phyloP scores from a whole-genome alignment of 1,140 invertebrate genomes.

The Physella acuta region DNA sequence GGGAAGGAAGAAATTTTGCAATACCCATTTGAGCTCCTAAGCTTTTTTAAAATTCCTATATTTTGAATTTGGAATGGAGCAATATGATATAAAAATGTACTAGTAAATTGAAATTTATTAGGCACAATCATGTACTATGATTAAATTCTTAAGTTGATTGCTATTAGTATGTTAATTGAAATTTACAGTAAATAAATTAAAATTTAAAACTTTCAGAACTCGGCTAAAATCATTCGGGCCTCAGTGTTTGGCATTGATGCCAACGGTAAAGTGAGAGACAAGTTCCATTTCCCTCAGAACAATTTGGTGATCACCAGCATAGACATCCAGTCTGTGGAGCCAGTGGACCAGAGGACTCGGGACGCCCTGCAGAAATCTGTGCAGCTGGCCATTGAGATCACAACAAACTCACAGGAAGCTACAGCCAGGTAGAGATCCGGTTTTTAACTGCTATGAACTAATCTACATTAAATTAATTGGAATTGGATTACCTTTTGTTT shows the following conservation, averaged over 20 bases:
- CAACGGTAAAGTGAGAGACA: slow-evolving; percentile 57
- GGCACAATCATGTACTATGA: too few relatives aligned
- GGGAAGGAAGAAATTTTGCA: too few relatives aligned
- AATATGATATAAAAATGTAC: neutral
- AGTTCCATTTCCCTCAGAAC: slow-evolving; percentile 62
- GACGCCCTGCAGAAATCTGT: slow-evolving; percentile 65
- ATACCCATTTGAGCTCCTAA: too few relatives aligned
- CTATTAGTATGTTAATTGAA: too few relatives aligned
- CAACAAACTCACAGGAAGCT: slow-evolving; percentile 64
- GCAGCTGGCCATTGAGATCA: slow-evolving; percentile 64
- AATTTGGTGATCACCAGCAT: slow-evolving; percentile 63
- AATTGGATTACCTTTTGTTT: too few relatives aligned
- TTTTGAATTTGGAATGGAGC: neutral
- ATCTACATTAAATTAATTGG: too few relatives aligned
- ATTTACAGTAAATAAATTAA: too few relatives aligned
- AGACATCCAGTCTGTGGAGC: slow-evolving; percentile 65
- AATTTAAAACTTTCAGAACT: slow-evolving; percentile 58
- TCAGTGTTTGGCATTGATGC: slow-evolving; percentile 65
- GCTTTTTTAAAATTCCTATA: too few relatives aligned
- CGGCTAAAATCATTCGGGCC: slow-evolving; percentile 62
- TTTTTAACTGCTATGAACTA: too few relatives aligned
- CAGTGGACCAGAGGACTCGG: slow-evolving; percentile 64
- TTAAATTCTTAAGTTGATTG: too few relatives aligned
- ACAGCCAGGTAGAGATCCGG: slow-evolving; percentile 61
- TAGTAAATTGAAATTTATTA: neutral